Base-by-base conservation (phyloP, 2,888 invertebrate species). In the Cordilura impudica region DNA sequence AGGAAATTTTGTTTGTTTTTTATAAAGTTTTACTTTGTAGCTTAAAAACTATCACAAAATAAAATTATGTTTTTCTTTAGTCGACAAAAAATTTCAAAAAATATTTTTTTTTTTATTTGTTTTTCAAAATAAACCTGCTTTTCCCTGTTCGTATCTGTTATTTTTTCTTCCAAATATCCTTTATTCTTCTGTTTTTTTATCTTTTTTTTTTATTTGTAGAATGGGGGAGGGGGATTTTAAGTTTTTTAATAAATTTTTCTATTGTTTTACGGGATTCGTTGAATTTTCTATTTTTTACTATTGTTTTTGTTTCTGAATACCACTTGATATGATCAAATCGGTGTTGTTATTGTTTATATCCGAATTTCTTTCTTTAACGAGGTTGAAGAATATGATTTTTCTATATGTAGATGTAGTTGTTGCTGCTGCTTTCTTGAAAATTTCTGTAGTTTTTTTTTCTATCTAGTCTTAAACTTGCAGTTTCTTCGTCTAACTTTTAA, bases 21-120 rank as follows among this genome's bases (percentile, higher is more conserved):
- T 71, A 35, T 26, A 56, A 60, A 60, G 51, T 76, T 45, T 72
- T 65, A 39, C 56, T 79, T 78, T 71, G 56, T 74, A 81, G 66
- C 73, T 81, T 80, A 76, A 78, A 82, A 81, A 82, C 81, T 81
- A 81, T 82, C 81, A 80, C 82, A 80, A 81, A 82, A 78, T 69
- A 80, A 80, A 78, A 75, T 51, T 43, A 67, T 75, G 18, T 78
- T 23, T 75, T 66, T 45, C 54, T 18, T 67, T 47, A 70, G 47
- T 78, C 53, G 74, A 75, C 71, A 81, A 81, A 82, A 79, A 65
- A 49, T 54, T 81, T 82, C 81, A 81, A 82, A 83, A 80, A 82
- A 81, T 82, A 81, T 81, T 81, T 58, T 76, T 71, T 49, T 70
- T 58, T 61, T 31, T 81, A 7, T 65, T 45, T 66, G 31, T 72